Base-by-base conservation (phyloP, 2,888 invertebrate species). In the Cerastis rubricosa region DNA sequence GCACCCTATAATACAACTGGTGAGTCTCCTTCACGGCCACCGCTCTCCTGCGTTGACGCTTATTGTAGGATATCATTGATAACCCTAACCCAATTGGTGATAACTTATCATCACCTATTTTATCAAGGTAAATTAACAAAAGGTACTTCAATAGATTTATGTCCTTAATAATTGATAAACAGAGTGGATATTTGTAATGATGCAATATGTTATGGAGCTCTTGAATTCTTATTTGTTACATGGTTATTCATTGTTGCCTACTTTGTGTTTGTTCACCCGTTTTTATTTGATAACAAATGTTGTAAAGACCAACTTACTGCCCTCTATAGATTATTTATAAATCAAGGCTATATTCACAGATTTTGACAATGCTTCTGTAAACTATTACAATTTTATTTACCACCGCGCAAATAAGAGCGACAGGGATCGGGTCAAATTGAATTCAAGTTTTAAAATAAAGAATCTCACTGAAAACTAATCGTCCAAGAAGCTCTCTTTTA, bases 401-500 rank as follows among this genome's bases (percentile, higher is more conserved):
- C 17, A 69, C 17, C 2, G n/a, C 40, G 47, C 43, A 29, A 77
- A 49, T 29, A 29, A 29, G 40, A 29, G 29, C 17, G 25, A 40
- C 12, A 54, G 22, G 17, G 22, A 35, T 40, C 9, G 9, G 14
- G 7, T 59, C 17, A 35, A 35, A 54, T 73, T 40, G 14, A n/a
- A 54, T 66, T 66, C 2, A 68, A 40, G 17, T 61, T 47, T 54
- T 47, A 14, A 25, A 67, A 66, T 40, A 70, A 64, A n/a, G 80
- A 82, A 82, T 84, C 84, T 82, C 80, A 65, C 40, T 64, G 54
- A 43, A 47, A 79, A 63, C 11, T 7, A 57, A 47, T 77, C 57
- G 67, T 83, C 51, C 57, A 9, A 12, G 45, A 47, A 59, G 71
- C 67, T 84, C 80, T 80, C 80, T 84, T 72, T 68, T 61, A 54